Evolutionary conservation across 2,113 vertebrate species (phyloP).

Genomic region (Chroicocephalus ridibundus): DNA sequence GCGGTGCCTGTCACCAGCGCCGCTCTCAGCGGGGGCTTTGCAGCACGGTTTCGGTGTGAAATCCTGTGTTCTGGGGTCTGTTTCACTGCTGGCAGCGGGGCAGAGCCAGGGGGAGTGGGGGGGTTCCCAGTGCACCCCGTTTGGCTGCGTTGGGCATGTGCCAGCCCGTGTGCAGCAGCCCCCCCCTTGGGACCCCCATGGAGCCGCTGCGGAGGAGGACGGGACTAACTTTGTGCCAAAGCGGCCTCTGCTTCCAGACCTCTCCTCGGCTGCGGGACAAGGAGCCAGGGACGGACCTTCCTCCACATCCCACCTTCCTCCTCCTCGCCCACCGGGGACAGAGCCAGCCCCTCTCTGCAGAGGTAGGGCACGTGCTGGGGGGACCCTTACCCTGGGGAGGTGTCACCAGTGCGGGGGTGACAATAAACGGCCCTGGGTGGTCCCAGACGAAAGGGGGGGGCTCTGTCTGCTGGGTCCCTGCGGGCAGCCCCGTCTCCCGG

Average conservation of each 20-base stretch:
- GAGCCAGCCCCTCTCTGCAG: not conserved
- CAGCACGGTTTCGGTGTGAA: not conserved
- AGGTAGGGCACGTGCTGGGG: not conserved
- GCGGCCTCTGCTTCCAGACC: not conserved
- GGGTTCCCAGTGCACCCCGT: not conserved
- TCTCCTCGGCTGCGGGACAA: not conserved
- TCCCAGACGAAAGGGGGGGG: not conserved
- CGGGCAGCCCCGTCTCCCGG: not conserved
- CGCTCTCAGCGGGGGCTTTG: not conserved
- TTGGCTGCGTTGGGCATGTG: fast-evolving
- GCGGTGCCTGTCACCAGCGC: fast-evolving
- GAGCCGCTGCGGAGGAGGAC: not conserved
- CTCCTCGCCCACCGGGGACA: not conserved
- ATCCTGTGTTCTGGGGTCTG: fast-evolving
- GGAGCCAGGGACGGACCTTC: not conserved
- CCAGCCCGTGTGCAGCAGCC: not conserved
- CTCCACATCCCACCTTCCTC: not conserved
- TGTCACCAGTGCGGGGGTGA: not conserved
- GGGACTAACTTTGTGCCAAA: not conserved
- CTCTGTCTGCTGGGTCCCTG: not conserved
- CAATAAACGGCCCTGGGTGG: not conserved
- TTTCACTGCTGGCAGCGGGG: not conserved
- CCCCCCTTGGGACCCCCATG: not conserved
- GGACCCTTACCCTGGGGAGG: not conserved
- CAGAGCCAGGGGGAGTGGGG: fast-evolving